phyloP scores from a whole-genome alignment of 2,888 invertebrate species.

The Xestia ashworthii region DNA sequence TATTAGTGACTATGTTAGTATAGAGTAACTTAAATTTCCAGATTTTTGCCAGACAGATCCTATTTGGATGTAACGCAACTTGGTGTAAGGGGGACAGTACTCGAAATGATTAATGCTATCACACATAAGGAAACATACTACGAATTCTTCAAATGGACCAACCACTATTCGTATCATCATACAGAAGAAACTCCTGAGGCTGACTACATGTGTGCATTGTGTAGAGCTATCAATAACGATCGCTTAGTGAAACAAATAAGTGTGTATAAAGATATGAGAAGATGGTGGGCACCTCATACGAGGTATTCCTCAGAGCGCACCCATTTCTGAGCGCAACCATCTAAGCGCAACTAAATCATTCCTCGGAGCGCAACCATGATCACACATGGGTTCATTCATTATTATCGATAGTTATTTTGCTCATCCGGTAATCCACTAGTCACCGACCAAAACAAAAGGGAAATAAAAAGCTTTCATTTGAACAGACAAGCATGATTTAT shows the following conservation, averaged over 20 bases:
- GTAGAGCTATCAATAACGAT: slow-evolving; percentile 36
- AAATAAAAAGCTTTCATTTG: background rate
- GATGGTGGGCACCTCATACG: slow-evolving; percentile 10
- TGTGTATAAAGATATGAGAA: slow-evolving; percentile 1
- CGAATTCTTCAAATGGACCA: slow-evolving; percentile 72
- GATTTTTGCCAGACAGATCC: slow-evolving; percentile 69
- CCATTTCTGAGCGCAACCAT: too few relatives aligned
- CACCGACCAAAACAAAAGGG: too few relatives aligned
- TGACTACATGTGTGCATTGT: slow-evolving; percentile 63
- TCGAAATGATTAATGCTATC: slow-evolving; percentile 64
- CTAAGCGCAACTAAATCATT: too few relatives aligned
- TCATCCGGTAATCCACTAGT: too few relatives aligned
- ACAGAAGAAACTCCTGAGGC: slow-evolving; percentile 52
- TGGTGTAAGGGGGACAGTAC: slow-evolving; percentile 30
- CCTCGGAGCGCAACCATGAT: too few relatives aligned
- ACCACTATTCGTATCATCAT: slow-evolving; percentile 69
- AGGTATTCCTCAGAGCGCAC: too few relatives aligned
- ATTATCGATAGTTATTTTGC: too few relatives aligned
- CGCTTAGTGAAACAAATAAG: slow-evolving; percentile 14
- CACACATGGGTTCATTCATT: too few relatives aligned
- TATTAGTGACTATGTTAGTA: too few relatives aligned
- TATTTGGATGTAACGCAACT: slow-evolving; percentile 61
- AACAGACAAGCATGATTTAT: too few relatives aligned
- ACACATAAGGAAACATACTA: slow-evolving; percentile 62
- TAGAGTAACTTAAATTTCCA: slow-evolving; percentile 37